Percentiles rank a stretch among this genome's conserved stretches.
Conservation (phyloP, 2,797 vertebrate species). For the Poecile montanus region DNA sequence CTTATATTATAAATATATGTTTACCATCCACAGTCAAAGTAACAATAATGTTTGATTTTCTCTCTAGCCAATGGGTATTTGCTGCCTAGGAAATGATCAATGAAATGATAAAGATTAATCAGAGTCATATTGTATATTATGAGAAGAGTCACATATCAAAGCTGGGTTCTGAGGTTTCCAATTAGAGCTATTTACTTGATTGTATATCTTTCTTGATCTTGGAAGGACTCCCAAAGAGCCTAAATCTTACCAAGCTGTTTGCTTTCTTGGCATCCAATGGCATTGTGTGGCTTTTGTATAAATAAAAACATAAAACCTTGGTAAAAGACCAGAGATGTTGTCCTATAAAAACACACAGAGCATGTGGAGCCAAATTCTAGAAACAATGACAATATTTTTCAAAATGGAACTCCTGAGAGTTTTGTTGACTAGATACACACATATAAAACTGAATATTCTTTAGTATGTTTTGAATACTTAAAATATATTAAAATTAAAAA, state of each 20-base stretch:
- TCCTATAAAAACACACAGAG: neutral
- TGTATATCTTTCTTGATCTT: neutral
- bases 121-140: neutral
- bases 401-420: neutral
- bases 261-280: neutral
- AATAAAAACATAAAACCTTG: neutral
- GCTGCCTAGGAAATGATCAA: neutral
- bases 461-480: neutral
- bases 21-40: neutral
- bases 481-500: neutral
- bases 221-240: neutral
- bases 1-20: neutral
- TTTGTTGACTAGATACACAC: neutral
- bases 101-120: slow-evolving; percentile 14
- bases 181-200: neutral
- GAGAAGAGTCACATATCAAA: slow-evolving; percentile 1
- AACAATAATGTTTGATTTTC: neutral
- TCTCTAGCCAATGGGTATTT: neutral
- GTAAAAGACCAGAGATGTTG: neutral
- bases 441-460: neutral
- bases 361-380: neutral
- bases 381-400: neutral
- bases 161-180: neutral
- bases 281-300: neutral
- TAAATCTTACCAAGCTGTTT: neutral